These are phyloP conservation scores for Propithecus deckenii DNA, from an alignment of 2,797 vertebrate genomes.

Conservation along the genomic window DNA sequence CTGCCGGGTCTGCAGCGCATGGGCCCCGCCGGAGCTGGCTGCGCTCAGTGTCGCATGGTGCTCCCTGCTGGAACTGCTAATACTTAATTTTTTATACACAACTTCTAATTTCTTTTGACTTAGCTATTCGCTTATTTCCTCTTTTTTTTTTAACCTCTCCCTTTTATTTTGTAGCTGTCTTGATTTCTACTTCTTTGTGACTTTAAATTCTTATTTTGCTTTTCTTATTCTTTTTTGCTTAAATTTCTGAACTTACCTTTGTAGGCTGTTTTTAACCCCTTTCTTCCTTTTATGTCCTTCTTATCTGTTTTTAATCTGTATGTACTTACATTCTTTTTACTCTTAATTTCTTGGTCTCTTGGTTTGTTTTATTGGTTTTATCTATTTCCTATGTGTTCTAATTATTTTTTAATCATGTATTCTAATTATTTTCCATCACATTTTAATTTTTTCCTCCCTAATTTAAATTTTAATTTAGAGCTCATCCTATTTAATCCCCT, in stretches of 20 bases:
- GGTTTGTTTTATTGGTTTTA: background rate
- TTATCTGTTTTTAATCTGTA: background rate
- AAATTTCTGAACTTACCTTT: background rate
- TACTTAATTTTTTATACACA: background rate
- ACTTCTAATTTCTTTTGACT: background rate
- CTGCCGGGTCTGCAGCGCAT: background rate
- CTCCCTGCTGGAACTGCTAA: conserved; percentile 64
- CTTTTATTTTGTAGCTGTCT: background rate
- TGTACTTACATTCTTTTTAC: background rate
- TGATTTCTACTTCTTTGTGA: background rate
- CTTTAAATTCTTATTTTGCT: background rate
- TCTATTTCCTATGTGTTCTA: background rate
- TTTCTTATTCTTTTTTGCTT: background rate
- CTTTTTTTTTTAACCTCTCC: background rate
- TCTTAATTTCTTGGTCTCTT: background rate
- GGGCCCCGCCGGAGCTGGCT: background rate
- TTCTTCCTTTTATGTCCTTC: background rate
- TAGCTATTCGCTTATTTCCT: background rate
- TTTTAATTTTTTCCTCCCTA: background rate
- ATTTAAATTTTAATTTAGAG: conserved; percentile 13
- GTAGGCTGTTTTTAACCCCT: background rate
- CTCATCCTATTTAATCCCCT: background rate
- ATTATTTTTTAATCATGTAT: background rate
- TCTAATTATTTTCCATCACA: background rate
- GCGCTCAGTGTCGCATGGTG: background rate